Base-by-base conservation (phyloP, 2,113 vertebrate genomes). In the Lamprotornis superbus region DNA sequence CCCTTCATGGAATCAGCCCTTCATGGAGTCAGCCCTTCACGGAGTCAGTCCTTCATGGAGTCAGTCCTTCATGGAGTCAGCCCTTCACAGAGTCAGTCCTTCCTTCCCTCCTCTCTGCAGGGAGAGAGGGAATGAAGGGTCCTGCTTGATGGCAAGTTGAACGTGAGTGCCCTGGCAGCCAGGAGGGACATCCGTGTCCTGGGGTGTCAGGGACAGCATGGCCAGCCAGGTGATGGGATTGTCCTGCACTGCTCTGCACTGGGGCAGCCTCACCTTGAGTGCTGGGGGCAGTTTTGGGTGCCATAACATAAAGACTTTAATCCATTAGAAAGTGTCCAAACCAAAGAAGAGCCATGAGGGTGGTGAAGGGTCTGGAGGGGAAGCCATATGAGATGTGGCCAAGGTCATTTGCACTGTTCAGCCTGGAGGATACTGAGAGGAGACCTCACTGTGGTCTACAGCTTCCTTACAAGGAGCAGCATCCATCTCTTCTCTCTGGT, bases 361-460 rank as follows among this genome's bases (percentile, higher is more conserved):
- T 31, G 47, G 25, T 60, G 61, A 76, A 47, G 11, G n/a, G 25
- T 53, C 17, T 55, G 17, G 40, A 69, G 24, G 9, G 17, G n/a
- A 55, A 61, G 14, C 39, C 15, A 3, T n/a, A 6, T 0, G 1
- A 53, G 24, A 11, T 31, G 30, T 35, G 22, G 25, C 40, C 1
- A 0, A 90, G 40, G 17, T 19, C 2, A 19, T 39, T 27, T 76
- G 35, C 31, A 31, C 12, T 42, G 24, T 50, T 70, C 13, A 47
- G n/a, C 30, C 35, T 49, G 40, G n/a, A 64, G n/a, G 17, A 55
- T 13, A 19, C n/a, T 10, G 28, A 68, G 14, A 28, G 28, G 17
- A 47, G 21, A 31, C 24, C 8, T 49, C 56, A 7, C 8, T 31
- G 47, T 27, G 37, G 5, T 18, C 30, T 65, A 22, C n/a, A 69